phyloP scores from a whole-genome alignment of 1,140 invertebrate genomes.

The Trachymyrmex septentrionalis region DNA sequence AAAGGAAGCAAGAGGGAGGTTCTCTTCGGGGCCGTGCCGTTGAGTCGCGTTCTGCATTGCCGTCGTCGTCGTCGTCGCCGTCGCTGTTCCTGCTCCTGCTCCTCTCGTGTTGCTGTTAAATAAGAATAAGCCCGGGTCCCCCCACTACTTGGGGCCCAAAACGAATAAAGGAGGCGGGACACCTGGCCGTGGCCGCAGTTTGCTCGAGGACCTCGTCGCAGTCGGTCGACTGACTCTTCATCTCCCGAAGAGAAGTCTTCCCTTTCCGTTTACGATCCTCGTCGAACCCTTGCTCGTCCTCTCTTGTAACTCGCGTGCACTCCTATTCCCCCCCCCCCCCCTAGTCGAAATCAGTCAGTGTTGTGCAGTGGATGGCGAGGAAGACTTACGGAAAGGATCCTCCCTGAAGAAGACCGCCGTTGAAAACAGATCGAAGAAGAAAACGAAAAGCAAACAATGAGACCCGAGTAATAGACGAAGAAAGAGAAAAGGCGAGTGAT shows the following conservation, averaged over 20 bases:
- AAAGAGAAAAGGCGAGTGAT: constrained; percentile 28
- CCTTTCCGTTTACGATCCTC: background rate
- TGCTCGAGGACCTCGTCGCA: constrained; percentile 73
- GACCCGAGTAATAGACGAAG: background rate
- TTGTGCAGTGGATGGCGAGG: constrained; percentile 67
- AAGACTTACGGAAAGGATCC: background rate
- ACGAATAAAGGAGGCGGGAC: constrained; percentile 84
- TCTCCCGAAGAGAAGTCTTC: background rate
- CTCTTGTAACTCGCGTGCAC: background rate
- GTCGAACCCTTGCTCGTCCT: background rate
- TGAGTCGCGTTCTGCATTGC: background rate
- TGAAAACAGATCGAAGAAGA: background rate
- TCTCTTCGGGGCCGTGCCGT: constrained; percentile 29
- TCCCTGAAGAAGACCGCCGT: background rate
- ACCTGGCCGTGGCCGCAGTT: constrained; percentile 83
- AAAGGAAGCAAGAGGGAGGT: constrained; percentile 67
- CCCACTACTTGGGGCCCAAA: constrained; percentile 78
- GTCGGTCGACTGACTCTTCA: no score
- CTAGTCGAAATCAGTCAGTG: constrained; percentile 32
- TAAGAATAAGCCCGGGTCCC: constrained; percentile 82
- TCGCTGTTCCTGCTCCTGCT: constrained; percentile 67
- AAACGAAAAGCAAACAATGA: background rate
- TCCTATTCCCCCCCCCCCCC: background rate
- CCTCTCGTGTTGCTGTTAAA: constrained; percentile 82
- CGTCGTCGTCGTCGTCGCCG: constrained; percentile 62